Percentiles rank a stretch among this genome's conserved stretches.
phyloP scores from a whole-genome alignment of 1,140 invertebrate species.

The Lanistes nyassanus region DNA sequence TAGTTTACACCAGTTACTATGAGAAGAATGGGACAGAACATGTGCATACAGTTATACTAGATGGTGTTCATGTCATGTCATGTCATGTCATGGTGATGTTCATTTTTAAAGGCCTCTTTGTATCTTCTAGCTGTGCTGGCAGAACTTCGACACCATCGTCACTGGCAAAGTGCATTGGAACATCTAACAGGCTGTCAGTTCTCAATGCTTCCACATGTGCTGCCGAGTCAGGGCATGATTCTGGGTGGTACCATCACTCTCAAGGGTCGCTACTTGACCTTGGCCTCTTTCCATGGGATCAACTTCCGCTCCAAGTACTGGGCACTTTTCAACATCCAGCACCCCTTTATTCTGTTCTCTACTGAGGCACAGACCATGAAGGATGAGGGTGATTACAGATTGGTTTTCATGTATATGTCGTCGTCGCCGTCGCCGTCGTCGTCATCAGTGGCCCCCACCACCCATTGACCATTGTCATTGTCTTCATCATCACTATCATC shows the following conservation, averaged over 20 bases:
- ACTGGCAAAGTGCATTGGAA: conserved; percentile 87
- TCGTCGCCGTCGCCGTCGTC: too few relatives aligned
- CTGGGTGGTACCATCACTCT: conserved; percentile 84
- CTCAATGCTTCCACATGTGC: conserved; percentile 77
- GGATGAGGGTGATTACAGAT: conserved; percentile 46
- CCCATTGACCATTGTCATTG: too few relatives aligned
- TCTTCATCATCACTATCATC: too few relatives aligned
- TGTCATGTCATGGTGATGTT: too few relatives aligned
- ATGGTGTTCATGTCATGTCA: too few relatives aligned
- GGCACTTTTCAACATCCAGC: conserved; percentile 94
- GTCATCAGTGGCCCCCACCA: too few relatives aligned
- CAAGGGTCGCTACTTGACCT: conserved; percentile 87
- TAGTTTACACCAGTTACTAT: too few relatives aligned
- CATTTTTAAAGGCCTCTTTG: too few relatives aligned
- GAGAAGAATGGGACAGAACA: too few relatives aligned
- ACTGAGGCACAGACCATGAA: conserved; percentile 83
- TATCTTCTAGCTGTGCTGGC: conserved; percentile 38
- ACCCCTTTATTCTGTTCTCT: conserved; percentile 93
- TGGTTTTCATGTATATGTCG: background rate
- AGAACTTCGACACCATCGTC: conserved; percentile 80
- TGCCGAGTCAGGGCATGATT: conserved; percentile 80
- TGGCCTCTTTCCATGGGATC: conserved; percentile 97
- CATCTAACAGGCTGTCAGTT: conserved; percentile 79
- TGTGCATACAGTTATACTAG: too few relatives aligned
- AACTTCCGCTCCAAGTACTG: conserved; percentile 97